Evolutionary conservation across 1,140 invertebrate species (phyloP).

Genomic region (Drosophila ohnishii): DNA sequence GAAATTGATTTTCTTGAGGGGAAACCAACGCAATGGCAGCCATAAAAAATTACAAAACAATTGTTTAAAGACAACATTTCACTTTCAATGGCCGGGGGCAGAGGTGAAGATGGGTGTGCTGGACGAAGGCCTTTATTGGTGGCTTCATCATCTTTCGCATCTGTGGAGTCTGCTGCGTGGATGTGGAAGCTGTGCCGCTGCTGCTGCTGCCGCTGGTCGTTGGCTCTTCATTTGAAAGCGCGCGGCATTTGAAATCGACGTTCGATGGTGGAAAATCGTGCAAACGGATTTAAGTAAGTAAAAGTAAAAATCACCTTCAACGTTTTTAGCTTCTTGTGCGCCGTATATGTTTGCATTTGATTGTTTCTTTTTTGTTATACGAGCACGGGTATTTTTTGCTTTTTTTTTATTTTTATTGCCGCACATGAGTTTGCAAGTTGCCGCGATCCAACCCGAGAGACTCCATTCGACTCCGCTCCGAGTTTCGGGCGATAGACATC

Average conservation of each 20-base stretch:
- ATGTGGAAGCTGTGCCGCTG: slow-evolving; percentile 25
- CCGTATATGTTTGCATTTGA: slow-evolving; percentile 78
- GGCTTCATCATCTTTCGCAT: slow-evolving; percentile 63
- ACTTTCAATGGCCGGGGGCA: slow-evolving; percentile 52
- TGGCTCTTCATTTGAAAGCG: slow-evolving; percentile 78
- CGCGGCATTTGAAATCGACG: slow-evolving; percentile 71
- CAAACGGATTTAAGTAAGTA: slow-evolving; percentile 73
- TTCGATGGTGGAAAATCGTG: slow-evolving; percentile 70
- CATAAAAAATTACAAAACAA: slow-evolving; percentile 55
- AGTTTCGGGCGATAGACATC: slow-evolving; percentile 66
- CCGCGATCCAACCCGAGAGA: slow-evolving; percentile 12
- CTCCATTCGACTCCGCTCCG: slow-evolving; percentile 21
- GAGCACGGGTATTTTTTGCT: slow-evolving; percentile 19
- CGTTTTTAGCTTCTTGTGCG: slow-evolving; percentile 48
- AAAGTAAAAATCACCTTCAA: slow-evolving; percentile 76
- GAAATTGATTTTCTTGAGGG: slow-evolving; percentile 67
- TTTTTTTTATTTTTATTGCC: slow-evolving; percentile 71
- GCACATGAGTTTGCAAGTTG: slow-evolving; percentile 73
- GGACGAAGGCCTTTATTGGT: slow-evolving; percentile 43
- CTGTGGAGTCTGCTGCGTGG: slow-evolving; percentile 48
- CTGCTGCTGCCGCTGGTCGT: slow-evolving; percentile 23
- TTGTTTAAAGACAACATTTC: slow-evolving; percentile 53
- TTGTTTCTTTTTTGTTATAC: slow-evolving; percentile 43
- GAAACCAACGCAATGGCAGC: slow-evolving; percentile 49
- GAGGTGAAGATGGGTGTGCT: slow-evolving; percentile 33